Base-by-base conservation (phyloP, 2,888 invertebrate genomes). In the Limenitis camilla region DNA sequence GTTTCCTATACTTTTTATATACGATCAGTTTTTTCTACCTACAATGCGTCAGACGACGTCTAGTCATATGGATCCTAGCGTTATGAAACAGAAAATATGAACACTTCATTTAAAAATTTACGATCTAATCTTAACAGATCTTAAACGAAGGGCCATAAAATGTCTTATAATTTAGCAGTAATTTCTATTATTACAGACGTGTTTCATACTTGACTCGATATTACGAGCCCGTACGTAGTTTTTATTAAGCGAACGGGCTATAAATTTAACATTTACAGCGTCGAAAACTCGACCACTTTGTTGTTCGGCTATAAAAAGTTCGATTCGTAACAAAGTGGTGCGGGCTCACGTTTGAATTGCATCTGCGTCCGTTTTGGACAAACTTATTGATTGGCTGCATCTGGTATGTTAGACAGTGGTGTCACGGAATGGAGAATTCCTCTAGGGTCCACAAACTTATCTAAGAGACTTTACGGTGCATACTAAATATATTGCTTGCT, bases 281-380 rank as follows among this genome's bases (percentile, higher is more conserved):
- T 68, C 68, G 71, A 72, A 78, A 81, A 76, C 72, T 71, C 69
- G 62, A 67, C 70, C 72, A 78, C 73, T 76, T 74, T 76, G 78
- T 75, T 68, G 69, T 68, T 64, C 68, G 69, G 71, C 72, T 76
- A 81, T 80, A 79, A 82, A 79, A 80, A 80, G 76, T 78, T 76
- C 73, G 71, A 76, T 77, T 76, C 71, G 69, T 66, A 69, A 72
- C 74, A 74, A 72, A 74, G 72, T 76, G 53, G 67, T 67, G 66
- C 65, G 65, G 67, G 66, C 68, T 66, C 65, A 64, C 70, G 67
- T 70, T 70, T 66, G 65, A 66, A 70, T 73, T 65, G 70, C 80
- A 81, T 80, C 78, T 81, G 80, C 71, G 75, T 74, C 68, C 70
- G 69, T 71, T 71, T 64, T 66, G 66, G 66, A 65, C 67, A 61